Evolutionary conservation across 2,797 vertebrate genomes (phyloP).

Genomic region (Fundulus diaphanus): DNA sequence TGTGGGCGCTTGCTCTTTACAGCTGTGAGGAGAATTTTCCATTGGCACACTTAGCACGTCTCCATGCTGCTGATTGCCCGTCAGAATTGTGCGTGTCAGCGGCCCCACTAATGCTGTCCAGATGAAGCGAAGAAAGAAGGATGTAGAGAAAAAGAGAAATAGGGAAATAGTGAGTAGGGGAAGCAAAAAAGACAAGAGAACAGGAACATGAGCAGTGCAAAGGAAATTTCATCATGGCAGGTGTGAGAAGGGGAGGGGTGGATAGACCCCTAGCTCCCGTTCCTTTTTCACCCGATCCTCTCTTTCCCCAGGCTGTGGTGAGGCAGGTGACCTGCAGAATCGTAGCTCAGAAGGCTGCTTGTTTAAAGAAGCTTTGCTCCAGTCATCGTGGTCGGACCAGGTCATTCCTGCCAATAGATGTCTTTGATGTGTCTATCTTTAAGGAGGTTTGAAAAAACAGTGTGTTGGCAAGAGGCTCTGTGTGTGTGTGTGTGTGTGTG

Average conservation of each 20-base stretch:
- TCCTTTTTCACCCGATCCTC: background rate
- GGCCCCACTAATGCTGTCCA: constrained; percentile 75
- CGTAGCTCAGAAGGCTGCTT: constrained; percentile 50
- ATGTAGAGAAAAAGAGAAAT: constrained; percentile 18
- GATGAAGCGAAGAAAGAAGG: constrained; percentile 70
- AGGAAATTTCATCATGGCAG: constrained; percentile 63
- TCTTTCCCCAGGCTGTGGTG: constrained; percentile 43
- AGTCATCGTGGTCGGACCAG: constrained; percentile 66
- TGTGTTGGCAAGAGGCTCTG: constrained; percentile 50
- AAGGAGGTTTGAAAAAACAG: constrained; percentile 54
- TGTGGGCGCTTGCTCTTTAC: constrained; percentile 37
- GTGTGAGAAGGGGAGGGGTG: constrained; percentile 50
- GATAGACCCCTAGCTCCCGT: background rate
- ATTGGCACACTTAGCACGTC: constrained; percentile 68
- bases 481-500: constrained; percentile 33
- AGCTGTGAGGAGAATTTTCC: constrained; percentile 68
- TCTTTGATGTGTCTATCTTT: constrained; percentile 76
- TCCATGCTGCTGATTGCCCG: constrained; percentile 60
- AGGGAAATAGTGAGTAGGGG: constrained; percentile 22
- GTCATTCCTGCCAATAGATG: constrained; percentile 57
- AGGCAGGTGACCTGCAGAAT: constrained; percentile 61
- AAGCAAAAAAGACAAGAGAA: constrained; percentile 48
- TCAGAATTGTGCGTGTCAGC: constrained; percentile 71
- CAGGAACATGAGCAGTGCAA: constrained; percentile 47
- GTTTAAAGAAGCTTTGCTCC: constrained; percentile 60